These are phyloP conservation scores for Iselma pallidipennis DNA, from an alignment of 2,888 invertebrate species.

Conservation along the genomic window DNA sequence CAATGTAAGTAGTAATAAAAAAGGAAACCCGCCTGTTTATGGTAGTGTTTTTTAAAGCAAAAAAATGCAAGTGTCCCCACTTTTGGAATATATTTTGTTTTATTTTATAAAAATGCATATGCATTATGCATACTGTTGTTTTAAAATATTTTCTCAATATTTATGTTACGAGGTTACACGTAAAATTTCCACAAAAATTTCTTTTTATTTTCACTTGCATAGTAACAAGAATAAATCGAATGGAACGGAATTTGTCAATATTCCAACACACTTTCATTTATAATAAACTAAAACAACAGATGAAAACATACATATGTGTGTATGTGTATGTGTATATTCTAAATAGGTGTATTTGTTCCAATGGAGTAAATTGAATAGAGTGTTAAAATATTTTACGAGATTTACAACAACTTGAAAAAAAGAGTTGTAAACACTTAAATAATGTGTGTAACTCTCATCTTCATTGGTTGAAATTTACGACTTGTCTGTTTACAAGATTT, in stretches of 20 bases:
- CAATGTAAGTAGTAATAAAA: no score
- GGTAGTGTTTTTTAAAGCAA: no score
- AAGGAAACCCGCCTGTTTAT: no score
- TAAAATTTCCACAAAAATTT: neutral
- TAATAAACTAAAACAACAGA: neutral
- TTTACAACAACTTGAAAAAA: neutral
- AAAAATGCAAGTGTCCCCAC: no score
- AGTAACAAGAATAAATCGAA: neutral
- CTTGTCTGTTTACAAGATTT: neutral
- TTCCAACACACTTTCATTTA: neutral
- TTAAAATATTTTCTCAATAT: neutral
- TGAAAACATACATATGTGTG: neutral
- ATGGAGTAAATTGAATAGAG: no score
- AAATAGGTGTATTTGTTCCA: no score
- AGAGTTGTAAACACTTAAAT: neutral
- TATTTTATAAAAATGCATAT: neutral
- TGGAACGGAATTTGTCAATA: conserved; percentile 16
- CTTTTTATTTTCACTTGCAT: neutral
- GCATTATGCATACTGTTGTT: no score
- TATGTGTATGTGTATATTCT: no score
- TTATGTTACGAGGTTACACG: neutral
- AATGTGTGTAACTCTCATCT: neutral
- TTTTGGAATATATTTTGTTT: neutral
- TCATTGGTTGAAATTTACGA: neutral
- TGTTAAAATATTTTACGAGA: neutral